A percentile compares a stretch with the other conserved stretches of the same genome.
Evolutionary conservation across 2,888 invertebrate species (phyloP).

Genomic region (Tetragonisca angustula): DNA sequence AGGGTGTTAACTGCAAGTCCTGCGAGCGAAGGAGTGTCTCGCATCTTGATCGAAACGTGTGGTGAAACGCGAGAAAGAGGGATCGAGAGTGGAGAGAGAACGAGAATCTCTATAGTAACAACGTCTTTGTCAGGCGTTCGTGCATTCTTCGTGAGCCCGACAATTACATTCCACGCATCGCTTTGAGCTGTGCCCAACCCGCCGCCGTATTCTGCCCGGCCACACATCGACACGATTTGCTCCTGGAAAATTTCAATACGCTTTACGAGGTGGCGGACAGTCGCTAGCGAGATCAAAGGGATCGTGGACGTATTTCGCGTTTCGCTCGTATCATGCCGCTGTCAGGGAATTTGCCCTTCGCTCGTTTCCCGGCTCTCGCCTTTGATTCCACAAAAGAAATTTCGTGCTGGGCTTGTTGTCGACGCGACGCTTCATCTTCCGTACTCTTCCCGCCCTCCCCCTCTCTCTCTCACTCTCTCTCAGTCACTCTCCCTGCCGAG

Average conservation of each 20-base stretch:
- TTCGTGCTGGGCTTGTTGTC: constrained; percentile 39
- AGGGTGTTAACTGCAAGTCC: constrained; percentile 37
- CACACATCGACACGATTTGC: constrained; percentile 65
- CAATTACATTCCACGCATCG: constrained; percentile 77
- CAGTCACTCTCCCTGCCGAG: neutral
- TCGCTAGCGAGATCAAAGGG: constrained; percentile 77
- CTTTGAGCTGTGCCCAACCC: constrained; percentile 70
- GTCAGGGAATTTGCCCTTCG: constrained; percentile 60
- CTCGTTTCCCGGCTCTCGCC: constrained; percentile 47
- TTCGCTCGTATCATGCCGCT: constrained; percentile 59
- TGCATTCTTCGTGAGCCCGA: constrained; percentile 71
- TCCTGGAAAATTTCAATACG: constrained; percentile 75
- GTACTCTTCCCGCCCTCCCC: neutral
- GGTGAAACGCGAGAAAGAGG: constrained; percentile 25
- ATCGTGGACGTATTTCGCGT: constrained; percentile 68
- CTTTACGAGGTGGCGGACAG: constrained; percentile 75
- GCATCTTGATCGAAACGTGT: constrained; percentile 29
- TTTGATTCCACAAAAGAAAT: constrained; percentile 65
- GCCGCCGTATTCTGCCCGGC: constrained; percentile 55
- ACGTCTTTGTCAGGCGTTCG: constrained; percentile 72
- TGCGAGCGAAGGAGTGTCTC: constrained; percentile 26
- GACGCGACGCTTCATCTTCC: constrained; percentile 43
- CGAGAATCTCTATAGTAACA: constrained; percentile 61
- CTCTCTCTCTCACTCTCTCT: neutral
- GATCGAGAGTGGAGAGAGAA: constrained; percentile 15